Base-by-base conservation (phyloP, 2,888 invertebrate species). In the Lucinisca nassula region DNA sequence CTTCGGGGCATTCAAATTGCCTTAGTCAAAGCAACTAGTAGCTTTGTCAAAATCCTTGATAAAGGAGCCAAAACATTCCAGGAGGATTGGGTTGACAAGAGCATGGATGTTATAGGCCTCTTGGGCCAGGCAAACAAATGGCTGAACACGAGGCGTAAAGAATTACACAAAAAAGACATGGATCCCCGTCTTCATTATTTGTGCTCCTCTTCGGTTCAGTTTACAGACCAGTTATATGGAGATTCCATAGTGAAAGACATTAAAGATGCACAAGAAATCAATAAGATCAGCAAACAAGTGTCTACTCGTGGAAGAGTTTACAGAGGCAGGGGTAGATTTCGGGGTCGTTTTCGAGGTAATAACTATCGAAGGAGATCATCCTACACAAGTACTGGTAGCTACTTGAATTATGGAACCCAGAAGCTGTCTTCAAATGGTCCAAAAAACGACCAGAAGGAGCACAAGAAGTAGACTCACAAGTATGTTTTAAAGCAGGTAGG, bases 21-120 rank as follows among this genome's bases (percentile, higher is more conserved):
- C 74, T 49, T 84, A 27, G 75, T 84, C 17, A 84, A 86, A 79
- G 86, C 80, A 30, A 73, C 83, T 27, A 35, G 76, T 21, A 75
- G 73, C 40, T 27, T 89, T 6, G 45, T 82, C 14, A 80, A 75
- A 73, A 21, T 83, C 2, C n/a, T 84, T 2, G 72, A 84, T 30
- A 17, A 10, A 6, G n/a, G 32, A 37, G 80, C 51, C 12, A 73
- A 76, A 70, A n/a, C 21, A 0, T 35, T 77, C 37, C 32, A 61
- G n/a, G 38, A 70, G 24, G n/a, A 27, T 0, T 30, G 4, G 0
- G 35, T 80, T 27, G 55, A 49, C 30, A 17, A 51, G 55, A 51
- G 75, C 17, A 84, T 72, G 55, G 70, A 67, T 40, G 27, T 76
- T 0, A 37, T 84, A 24, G 76, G 75, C 0, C 51, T 77, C 21